A percentile compares a stretch with the other conserved stretches of the same genome.
Evolutionary conservation across 2,113 vertebrate genomes (phyloP).

Genomic region (Malurus cyaneus): DNA sequence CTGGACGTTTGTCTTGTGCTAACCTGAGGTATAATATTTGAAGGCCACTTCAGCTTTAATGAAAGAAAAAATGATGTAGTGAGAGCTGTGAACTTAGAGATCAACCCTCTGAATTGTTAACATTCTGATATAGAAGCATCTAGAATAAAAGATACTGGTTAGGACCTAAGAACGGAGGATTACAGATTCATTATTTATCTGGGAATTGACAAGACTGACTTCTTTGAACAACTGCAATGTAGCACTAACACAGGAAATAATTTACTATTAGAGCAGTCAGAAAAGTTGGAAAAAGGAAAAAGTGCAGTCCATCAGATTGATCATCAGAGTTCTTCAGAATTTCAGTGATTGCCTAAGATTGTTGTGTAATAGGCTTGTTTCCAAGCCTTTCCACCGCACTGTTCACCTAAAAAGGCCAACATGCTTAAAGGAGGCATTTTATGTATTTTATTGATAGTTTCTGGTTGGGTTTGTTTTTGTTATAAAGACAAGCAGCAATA

Average conservation of each 20-base stretch:
- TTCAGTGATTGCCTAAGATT: neutral
- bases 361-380: neutral
- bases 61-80: neutral
- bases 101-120: neutral
- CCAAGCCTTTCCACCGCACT: neutral
- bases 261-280: neutral
- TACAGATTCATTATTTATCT: neutral
- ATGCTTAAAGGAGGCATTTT: neutral
- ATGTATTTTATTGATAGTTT: neutral
- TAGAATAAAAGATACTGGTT: neutral
- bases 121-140: neutral
- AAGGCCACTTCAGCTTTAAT: neutral
- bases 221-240: neutral
- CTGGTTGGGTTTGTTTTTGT: neutral
- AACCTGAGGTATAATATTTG: neutral
- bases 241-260: neutral
- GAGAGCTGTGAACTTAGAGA: neutral
- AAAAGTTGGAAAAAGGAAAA: neutral
- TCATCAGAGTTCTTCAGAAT: neutral
- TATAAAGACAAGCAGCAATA: neutral
- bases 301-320: neutral
- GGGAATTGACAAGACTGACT: neutral
- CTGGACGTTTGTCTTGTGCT: neutral
- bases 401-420: neutral
- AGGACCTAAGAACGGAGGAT: neutral